phyloP scores from a whole-genome alignment of 2,797 vertebrate species.

The Delichon dasypus region DNA sequence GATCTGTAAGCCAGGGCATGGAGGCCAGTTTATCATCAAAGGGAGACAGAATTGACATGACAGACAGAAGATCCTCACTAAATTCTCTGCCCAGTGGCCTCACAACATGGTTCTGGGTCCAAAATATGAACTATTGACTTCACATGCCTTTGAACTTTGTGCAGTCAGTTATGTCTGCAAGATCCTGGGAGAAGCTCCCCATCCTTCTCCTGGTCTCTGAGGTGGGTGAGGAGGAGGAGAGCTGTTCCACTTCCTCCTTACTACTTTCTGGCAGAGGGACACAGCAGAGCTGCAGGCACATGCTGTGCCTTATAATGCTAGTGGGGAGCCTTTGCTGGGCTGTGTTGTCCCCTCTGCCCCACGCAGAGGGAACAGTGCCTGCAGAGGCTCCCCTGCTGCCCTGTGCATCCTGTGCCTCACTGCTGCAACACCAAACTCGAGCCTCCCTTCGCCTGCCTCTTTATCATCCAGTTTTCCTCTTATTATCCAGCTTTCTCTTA shows the following conservation, averaged over 20 bases:
- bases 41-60: not conserved
- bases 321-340: rapidly evolving
- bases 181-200: not conserved
- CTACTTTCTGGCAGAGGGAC: not conserved
- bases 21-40: not conserved
- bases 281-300: not conserved
- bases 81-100: not conserved
- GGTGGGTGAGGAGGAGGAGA: not conserved
- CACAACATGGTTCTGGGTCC: not conserved
- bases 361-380: not conserved
- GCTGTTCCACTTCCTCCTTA: not conserved
- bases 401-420: too few relatives aligned
- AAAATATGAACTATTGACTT: not conserved
- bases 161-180: not conserved
- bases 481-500: conserved; percentile 31
- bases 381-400: not conserved
- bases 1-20: not conserved
- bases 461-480: conserved; percentile 9
- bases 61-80: not conserved
- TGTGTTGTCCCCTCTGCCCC: rapidly evolving
- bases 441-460: not conserved
- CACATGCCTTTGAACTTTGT: not conserved
- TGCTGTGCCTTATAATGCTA: rapidly evolving
- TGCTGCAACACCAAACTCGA: rapidly evolving
- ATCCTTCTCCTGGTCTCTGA: not conserved